phyloP scores from a whole-genome alignment of 2,888 invertebrate species.

The Apodemia duryi region DNA sequence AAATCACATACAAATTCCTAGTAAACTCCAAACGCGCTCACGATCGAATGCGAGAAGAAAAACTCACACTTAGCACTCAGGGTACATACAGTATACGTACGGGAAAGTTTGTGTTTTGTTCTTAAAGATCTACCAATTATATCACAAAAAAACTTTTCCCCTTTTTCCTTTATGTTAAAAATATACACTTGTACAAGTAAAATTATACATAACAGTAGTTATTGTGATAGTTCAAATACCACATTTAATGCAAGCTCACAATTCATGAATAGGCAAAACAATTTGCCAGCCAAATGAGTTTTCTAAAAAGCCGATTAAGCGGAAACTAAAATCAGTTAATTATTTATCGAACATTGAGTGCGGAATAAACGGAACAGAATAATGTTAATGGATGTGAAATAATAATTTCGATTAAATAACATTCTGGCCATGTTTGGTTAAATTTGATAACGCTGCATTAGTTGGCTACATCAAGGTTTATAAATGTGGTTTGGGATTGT shows the following conservation, averaged over 20 bases:
- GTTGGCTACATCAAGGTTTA: slow-evolving; percentile 11
- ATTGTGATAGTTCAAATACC: slow-evolving; percentile 29
- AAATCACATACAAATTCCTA: too few species aligned
- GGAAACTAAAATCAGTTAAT: slow-evolving; percentile 73
- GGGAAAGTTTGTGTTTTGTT: too few species aligned
- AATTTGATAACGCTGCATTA: slow-evolving; percentile 29
- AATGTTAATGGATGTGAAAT: slow-evolving; percentile 33
- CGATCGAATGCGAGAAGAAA: too few species aligned
- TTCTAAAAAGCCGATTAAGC: slow-evolving; percentile 77
- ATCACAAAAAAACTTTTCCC: too few species aligned
- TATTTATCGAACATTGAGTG: slow-evolving; percentile 56
- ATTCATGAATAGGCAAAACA: slow-evolving; percentile 55
- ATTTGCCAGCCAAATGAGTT: slow-evolving; percentile 75
- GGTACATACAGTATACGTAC: too few species aligned
- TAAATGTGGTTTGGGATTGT: slow-evolving; percentile 10
- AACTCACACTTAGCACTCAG: too few species aligned
- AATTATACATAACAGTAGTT: slow-evolving; percentile 16
- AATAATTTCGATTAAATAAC: slow-evolving; percentile 34
- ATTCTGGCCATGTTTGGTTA: slow-evolving; percentile 27
- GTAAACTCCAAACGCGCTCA: too few species aligned
- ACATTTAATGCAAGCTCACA: slow-evolving; percentile 50
- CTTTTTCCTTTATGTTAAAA: background rate
- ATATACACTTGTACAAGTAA: background rate
- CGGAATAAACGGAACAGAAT: slow-evolving; percentile 44
- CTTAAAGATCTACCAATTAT: too few species aligned